Evolutionary conservation across 2,797 vertebrate species (phyloP).

Genomic region (Danio aesculapii): DNA sequence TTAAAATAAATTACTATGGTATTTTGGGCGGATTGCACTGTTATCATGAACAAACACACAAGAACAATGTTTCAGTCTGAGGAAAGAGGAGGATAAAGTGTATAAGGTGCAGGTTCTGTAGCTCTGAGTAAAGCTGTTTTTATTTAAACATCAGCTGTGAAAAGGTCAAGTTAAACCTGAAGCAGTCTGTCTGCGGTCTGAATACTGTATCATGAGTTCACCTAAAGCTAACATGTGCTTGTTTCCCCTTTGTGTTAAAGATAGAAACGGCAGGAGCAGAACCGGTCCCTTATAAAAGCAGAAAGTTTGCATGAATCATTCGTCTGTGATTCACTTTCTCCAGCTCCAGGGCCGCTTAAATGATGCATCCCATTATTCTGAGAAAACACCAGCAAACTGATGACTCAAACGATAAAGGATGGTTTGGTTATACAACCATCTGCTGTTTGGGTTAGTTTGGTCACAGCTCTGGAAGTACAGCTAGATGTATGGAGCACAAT

Average conservation of each 20-base stretch:
- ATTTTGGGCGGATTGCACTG: too few relatives aligned
- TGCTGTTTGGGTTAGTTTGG: not conserved
- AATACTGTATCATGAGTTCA: not conserved
- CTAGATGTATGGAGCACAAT: not conserved
- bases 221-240: not conserved
- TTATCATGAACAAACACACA: too few relatives aligned
- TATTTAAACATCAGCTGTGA: not conserved
- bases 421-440: slow-evolving; percentile 11
- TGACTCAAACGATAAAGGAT: slow-evolving; percentile 24
- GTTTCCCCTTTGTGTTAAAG: slow-evolving; percentile 13
- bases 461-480: not conserved
- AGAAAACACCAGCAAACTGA: slow-evolving; percentile 12
- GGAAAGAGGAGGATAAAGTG: too few relatives aligned
- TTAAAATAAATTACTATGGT: too few relatives aligned
- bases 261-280: not conserved
- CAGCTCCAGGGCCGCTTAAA: slow-evolving; percentile 28
- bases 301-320: slow-evolving; percentile 25
- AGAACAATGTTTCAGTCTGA: too few relatives aligned
- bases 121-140: not conserved
- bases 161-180: not conserved
- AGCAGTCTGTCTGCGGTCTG: too few relatives aligned
- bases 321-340: slow-evolving; percentile 23
- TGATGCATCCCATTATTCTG: slow-evolving; percentile 29
- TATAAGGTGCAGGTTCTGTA: not conserved
- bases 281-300: slow-evolving; percentile 2